Evolutionary conservation across 2,113 vertebrate genomes (phyloP), one percentile per base, ranked within the genome.

Genomic region (Euleptes europaea): DNA sequence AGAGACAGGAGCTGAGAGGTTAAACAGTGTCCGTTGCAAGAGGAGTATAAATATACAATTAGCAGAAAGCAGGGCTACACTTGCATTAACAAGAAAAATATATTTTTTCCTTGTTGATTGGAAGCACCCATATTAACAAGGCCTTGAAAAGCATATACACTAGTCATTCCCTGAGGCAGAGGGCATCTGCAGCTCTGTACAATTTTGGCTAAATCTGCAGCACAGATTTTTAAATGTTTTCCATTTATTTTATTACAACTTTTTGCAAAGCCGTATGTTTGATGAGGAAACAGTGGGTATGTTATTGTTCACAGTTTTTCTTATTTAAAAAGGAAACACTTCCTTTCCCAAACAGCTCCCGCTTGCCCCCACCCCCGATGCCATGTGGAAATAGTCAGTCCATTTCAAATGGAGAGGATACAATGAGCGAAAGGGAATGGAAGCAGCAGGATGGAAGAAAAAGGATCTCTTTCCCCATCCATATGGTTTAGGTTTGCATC

Each of bases 401-500:
- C 92, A 54, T 94, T 63, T 94, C 87, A 92, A 94, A 88, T 88
- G 83, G 89, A 38, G 2, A 88, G 86, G 78, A 88, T 85, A 88
- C 81, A 85, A 23, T 35, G 77, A 80, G 67, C 42, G 83, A 88
- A 38, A 72, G 89, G 89, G 60, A 87, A 89, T 83, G 79, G 77
- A 93, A 82, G 85, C 89, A 93, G 88, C 90, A 88, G 60, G 71
- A 81, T 89, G 89, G 85, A 91, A 89, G 86, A 40, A 73, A 88
- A 94, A 92, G 94, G 92, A 92, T 91, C 94, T 93, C 92, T 90
- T 94, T 94, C 93, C 93, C 94, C 92, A 89, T 93, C 95, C 95
- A 95, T 95, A 96, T 95, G 95, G 95, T 93, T 95, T 94, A 95
- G 93, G 94, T 96, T 96, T 95, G 94, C 94, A 94, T 95, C 93